These are phyloP conservation scores for Cephus pygmeus DNA, from an alignment of 2,888 invertebrate genomes.

Conservation along the genomic window DNA sequence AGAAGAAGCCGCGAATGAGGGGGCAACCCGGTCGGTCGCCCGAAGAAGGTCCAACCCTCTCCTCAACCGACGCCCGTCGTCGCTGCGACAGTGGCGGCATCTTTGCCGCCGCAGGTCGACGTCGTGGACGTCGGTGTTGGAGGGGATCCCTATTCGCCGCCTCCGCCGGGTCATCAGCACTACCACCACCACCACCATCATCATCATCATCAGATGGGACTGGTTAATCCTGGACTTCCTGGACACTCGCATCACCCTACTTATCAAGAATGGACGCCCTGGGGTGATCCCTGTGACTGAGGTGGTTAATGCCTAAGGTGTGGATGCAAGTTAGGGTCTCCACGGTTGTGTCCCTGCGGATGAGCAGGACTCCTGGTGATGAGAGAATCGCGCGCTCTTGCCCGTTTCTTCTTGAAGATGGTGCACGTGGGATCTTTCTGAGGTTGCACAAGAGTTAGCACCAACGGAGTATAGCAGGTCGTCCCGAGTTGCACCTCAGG, in stretches of 20 bases:
- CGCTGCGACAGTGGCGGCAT: conserved; percentile 25
- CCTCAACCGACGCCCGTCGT: conserved; percentile 50
- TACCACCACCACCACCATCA: conserved; percentile 55
- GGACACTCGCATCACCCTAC: conserved; percentile 33
- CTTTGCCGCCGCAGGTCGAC: conserved; percentile 38
- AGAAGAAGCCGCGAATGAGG: conserved; percentile 91
- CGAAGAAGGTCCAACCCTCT: conserved; percentile 63
- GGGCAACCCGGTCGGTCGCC: conserved; percentile 66
- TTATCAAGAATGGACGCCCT: conserved; percentile 55
- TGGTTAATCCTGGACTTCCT: conserved; percentile 43
- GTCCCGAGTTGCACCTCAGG: neutral
- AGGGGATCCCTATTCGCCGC: conserved; percentile 63
- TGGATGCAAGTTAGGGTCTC: neutral
- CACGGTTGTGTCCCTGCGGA: neutral
- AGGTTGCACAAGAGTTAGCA: neutral
- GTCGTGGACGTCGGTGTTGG: conserved; percentile 53
- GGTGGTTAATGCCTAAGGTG: neutral
- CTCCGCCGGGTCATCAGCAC: conserved; percentile 64
- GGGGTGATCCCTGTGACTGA: conserved; percentile 60
- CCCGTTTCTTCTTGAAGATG: neutral
- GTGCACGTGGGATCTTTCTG: neutral
- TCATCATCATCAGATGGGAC: conserved; percentile 52
- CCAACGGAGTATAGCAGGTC: neutral
- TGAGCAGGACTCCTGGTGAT: neutral
- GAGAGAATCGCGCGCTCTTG: neutral